Evolutionary conservation across 2,888 invertebrate genomes (phyloP).

Genomic region (Helobdella robusta): DNA sequence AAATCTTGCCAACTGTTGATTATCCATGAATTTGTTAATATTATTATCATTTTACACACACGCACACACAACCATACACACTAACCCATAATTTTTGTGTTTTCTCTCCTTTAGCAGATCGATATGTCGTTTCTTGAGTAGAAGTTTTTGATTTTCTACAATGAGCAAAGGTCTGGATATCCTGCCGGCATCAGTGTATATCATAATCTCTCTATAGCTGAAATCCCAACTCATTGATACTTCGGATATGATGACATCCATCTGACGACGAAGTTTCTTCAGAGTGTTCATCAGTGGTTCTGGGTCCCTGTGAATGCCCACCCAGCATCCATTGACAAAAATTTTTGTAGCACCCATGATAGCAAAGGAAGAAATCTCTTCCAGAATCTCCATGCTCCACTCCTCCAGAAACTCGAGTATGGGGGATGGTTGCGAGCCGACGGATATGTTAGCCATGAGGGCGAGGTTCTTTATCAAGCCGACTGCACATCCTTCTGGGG

Average conservation of each 20-base stretch:
- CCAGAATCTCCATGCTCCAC: slow-evolving; percentile 99
- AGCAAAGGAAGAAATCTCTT: slow-evolving; percentile 97
- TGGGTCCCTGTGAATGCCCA: slow-evolving; percentile 92
- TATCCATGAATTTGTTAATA: no score
- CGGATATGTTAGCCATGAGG: slow-evolving; percentile 98
- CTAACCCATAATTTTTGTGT: slow-evolving; percentile 77
- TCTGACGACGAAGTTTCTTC: slow-evolving; percentile 86
- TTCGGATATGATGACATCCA: slow-evolving; percentile 99
- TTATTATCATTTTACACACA: no score
- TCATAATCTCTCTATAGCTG: slow-evolving; percentile 92
- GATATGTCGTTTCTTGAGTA: slow-evolving; percentile 86
- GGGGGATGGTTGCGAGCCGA: slow-evolving; percentile 96
- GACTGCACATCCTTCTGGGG: slow-evolving; percentile 69
- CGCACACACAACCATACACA: no score
- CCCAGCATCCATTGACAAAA: slow-evolving; percentile 98
- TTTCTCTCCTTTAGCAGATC: slow-evolving; percentile 91
- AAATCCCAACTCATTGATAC: slow-evolving; percentile 99
- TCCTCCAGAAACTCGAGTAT: slow-evolving; percentile 99
- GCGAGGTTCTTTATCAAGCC: slow-evolving; percentile 97
- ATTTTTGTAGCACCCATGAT: slow-evolving; percentile 98
- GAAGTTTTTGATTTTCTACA: slow-evolving; percentile 85
- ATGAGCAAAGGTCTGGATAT: slow-evolving; percentile 95
- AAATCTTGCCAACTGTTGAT: slow-evolving; percentile 54
- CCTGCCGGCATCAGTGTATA: slow-evolving; percentile 96
- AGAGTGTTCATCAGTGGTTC: slow-evolving; percentile 97